Percentiles rank a stretch among this genome's conserved stretches.
Evolutionary conservation across 1,140 invertebrate species (phyloP).

Genomic region (Eubasilissa regina): DNA sequence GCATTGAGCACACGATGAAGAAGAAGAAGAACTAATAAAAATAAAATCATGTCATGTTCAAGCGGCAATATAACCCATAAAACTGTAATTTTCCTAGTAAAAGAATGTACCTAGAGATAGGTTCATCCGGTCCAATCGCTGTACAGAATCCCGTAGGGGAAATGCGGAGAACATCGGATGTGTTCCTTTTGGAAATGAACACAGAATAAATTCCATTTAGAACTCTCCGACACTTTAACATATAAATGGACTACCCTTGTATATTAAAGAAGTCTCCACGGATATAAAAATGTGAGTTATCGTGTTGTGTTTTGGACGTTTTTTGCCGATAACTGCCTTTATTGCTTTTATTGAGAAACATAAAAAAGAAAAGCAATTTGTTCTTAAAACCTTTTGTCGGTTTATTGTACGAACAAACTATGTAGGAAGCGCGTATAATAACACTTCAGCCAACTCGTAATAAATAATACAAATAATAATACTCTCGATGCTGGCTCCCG

Average conservation of each 20-base stretch:
- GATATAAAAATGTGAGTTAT: constrained; percentile 32
- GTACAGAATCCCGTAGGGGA: too few species aligned
- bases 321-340: constrained; percentile 31
- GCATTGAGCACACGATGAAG: too few species aligned
- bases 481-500: too few species aligned
- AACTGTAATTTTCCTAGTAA: too few species aligned
- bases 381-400: neutral
- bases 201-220: neutral
- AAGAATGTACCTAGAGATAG: too few species aligned
- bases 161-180: neutral
- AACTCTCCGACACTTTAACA: constrained; percentile 14
- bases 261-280: constrained; percentile 26
- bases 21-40: too few species aligned
- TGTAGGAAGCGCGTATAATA: neutral
- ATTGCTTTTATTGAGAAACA: constrained; percentile 31
- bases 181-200: neutral
- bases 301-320: constrained; percentile 26
- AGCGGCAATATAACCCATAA: too few species aligned
- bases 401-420: constrained; percentile 6
- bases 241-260: constrained; percentile 7
- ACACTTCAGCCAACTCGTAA: neutral
- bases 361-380: constrained; percentile 25
- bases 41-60: too few species aligned
- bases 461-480: too few species aligned
- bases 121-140: too few species aligned